Conservation (phyloP, 2,888 invertebrate genomes). For the Plagodis dolabraria region DNA sequence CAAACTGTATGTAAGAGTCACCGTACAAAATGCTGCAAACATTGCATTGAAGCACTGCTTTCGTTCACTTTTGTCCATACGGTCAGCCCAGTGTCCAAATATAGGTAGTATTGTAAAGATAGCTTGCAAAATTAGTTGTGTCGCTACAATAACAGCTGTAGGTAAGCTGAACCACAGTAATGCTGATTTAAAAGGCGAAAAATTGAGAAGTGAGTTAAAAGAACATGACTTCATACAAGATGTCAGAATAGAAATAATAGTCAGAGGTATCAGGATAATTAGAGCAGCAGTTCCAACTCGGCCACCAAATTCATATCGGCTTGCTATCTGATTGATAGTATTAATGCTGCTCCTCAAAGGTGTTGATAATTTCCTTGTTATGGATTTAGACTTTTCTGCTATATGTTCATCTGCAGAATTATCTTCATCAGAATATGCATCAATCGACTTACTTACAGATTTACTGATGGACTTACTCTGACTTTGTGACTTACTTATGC, state of each 20-base stretch:
- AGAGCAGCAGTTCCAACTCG: slow-evolving; percentile 59
- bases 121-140: slow-evolving; percentile 76
- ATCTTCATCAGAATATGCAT: slow-evolving; percentile 72
- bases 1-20: slow-evolving; percentile 62
- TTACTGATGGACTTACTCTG: slow-evolving; percentile 66
- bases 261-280: slow-evolving; percentile 65
- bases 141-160: slow-evolving; percentile 58
- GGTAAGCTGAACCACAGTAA: slow-evolving; percentile 60
- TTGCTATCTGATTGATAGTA: slow-evolving; percentile 49
- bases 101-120: slow-evolving; percentile 82
- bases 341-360: slow-evolving; percentile 64
- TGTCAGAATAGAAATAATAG: slow-evolving; percentile 63
- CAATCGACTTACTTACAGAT: slow-evolving; percentile 70
- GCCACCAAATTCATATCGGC: slow-evolving; percentile 75
- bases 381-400: slow-evolving; percentile 57
- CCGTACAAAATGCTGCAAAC: slow-evolving; percentile 73
- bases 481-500: slow-evolving; percentile 65
- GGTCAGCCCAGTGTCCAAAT: slow-evolving; percentile 74
- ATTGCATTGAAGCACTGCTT: slow-evolving; percentile 83
- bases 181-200: slow-evolving; percentile 32
- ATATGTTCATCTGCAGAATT: slow-evolving; percentile 60
- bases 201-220: slow-evolving; percentile 43
- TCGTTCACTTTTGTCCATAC: slow-evolving; percentile 57
- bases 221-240: slow-evolving; percentile 70
- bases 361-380: slow-evolving; percentile 71